phyloP scores from a whole-genome alignment of 2,888 invertebrate species.

The Tachystola acroxantha region DNA sequence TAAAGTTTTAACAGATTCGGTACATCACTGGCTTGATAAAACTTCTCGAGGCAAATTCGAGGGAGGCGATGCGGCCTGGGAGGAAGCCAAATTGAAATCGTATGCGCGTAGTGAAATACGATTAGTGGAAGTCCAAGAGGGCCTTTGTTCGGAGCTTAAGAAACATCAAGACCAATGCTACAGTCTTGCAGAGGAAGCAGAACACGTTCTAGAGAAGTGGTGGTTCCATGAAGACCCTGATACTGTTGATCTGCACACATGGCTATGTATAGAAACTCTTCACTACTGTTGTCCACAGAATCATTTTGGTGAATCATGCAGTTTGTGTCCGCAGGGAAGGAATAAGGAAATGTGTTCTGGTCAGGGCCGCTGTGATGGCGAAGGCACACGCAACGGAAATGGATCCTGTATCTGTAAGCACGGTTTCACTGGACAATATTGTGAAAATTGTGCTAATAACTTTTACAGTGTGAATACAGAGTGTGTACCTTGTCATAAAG shows the following conservation, averaged over 20 bases:
- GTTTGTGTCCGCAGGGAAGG: slow-evolving; percentile 79
- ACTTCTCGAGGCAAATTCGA: slow-evolving; percentile 93
- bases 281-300: slow-evolving; percentile 90
- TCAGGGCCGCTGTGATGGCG: slow-evolving; percentile 88
- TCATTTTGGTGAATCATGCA: slow-evolving; percentile 89
- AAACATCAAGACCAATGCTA: slow-evolving; percentile 90
- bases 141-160: slow-evolving; percentile 84
- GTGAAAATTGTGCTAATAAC: slow-evolving; percentile 85
- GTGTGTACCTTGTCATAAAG: slow-evolving; percentile 87
- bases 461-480: slow-evolving; percentile 83
- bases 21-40: slow-evolving; percentile 86
- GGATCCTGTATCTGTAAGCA: slow-evolving; percentile 91
- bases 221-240: slow-evolving; percentile 84
- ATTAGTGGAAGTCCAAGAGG: slow-evolving; percentile 94
- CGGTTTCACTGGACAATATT: slow-evolving; percentile 87
- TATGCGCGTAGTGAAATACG: slow-evolving; percentile 94
- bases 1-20: slow-evolving; percentile 84
- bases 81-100: slow-evolving; percentile 89
- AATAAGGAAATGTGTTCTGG: slow-evolving; percentile 84
- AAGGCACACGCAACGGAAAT: slow-evolving; percentile 94
- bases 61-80: slow-evolving; percentile 96
- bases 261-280: slow-evolving; percentile 88
- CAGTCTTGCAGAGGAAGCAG: slow-evolving; percentile 87
- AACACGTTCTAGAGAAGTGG: slow-evolving; percentile 91
- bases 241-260: slow-evolving; percentile 59